Evolutionary conservation across 2,797 vertebrate genomes (phyloP), one percentile per base, ranked within the genome.

Genomic region (Scolopax bukidnonensis): DNA sequence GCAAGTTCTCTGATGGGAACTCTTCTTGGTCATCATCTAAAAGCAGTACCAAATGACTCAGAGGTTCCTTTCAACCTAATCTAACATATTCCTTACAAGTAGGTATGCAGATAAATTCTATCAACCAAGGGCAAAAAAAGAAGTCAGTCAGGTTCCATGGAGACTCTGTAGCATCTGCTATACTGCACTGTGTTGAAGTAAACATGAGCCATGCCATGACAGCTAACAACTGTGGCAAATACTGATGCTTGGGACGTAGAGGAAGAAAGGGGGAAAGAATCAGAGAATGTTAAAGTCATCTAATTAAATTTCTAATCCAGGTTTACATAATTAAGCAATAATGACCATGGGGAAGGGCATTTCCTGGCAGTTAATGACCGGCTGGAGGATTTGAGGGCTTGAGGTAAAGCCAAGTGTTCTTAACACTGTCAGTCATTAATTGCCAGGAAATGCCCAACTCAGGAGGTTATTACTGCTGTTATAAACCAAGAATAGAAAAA

Each of bases 401-500:
- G 96, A 95, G 95, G 96, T 95, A 97, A 95, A 96, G 90, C 96
- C 95, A 97, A 97, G 68, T 43, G 84, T 93, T 96, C 95, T 97
- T 97, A 97, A 95, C 94, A 89, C 93, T 96, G 95, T 96, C 96
- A 96, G 92, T 94, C 96, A 96, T 96, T 96, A 97, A 96, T 94
- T 92, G 95, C 92, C 93, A 97, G 96, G 96, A 97, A 97, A 96
- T 96, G 89, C 94, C 95, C 96, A 93, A 69, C 96, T 96, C 95
- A 94, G 94, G 93, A 96, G 95, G 96, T 94, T 97, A 96, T 97
- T 95, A 96, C 87, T 95, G 94, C 93, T 89, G 94, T 97, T 96
- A 97, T 96, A 97, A 97, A 97, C 91, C 81, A 90, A 95, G 95
- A 96, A 97, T 95, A 96, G 94, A 96, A 95, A 97, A 97, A 96